Evolutionary conservation across 92 coral and sea anemone genomes (phyloP).

Genomic region (Porites evermanni): DNA sequence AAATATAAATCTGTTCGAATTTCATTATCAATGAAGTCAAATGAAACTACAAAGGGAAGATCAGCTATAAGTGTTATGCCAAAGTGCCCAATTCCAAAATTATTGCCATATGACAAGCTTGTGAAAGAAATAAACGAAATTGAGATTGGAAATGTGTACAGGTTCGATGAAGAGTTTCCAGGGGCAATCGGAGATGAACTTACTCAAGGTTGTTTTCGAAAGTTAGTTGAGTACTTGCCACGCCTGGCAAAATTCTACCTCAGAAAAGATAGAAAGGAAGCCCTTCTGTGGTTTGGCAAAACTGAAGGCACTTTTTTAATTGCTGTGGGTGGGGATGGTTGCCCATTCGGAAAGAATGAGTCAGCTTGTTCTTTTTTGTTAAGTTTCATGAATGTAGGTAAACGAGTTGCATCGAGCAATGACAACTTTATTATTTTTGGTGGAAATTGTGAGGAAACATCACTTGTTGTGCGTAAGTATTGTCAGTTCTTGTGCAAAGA

Average conservation of each 20-base stretch:
- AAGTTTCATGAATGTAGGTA: conserved; percentile 44
- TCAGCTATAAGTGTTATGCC: conserved; percentile 46
- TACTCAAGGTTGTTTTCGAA: conserved; percentile 49
- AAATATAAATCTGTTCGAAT: conserved; percentile 58
- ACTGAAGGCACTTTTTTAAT: conserved; percentile 74
- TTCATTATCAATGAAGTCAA: conserved; percentile 48
- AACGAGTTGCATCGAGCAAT: conserved; percentile 51
- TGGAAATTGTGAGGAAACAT: conserved; percentile 54
- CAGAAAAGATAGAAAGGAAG: conserved; percentile 40
- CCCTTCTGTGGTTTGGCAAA: conserved; percentile 69
- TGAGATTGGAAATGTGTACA: conserved; percentile 61
- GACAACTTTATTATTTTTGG: conserved; percentile 48
- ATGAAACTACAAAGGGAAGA: conserved; percentile 7
- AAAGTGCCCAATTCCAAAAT: conserved; percentile 21
- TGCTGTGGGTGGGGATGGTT: conserved; percentile 70
- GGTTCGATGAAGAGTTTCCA: conserved; percentile 50
- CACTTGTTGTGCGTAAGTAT: conserved; percentile 29
- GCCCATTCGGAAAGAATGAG: conserved; percentile 76
- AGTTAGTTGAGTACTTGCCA: conserved; percentile 61
- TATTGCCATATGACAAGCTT: conserved; percentile 48
- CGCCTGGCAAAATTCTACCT: conserved; percentile 68
- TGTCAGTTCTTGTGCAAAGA: conserved; percentile 25
- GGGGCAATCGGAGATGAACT: conserved; percentile 51
- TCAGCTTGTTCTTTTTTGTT: conserved; percentile 71
- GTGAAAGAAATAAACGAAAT: conserved; percentile 49